Evolutionary conservation across 2,113 vertebrate genomes (phyloP), one percentile per base, ranked within the genome.

Genomic region (Saiga tatarica): DNA sequence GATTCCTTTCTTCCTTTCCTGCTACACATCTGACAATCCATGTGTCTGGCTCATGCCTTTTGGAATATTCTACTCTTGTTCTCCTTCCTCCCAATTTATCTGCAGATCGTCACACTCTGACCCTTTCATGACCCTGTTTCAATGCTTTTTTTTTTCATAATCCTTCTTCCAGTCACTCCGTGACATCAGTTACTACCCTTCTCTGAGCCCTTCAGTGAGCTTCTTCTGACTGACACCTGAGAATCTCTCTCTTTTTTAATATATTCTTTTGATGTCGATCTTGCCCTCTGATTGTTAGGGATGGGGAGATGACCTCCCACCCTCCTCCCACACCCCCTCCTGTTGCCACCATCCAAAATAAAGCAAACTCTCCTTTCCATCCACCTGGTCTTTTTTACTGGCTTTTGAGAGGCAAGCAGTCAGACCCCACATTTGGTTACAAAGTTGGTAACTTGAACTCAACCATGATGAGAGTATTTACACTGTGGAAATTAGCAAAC

Each of bases 1-100:
- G 64, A 62, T 15, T 47, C 23, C 17, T 88, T 86, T 52, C n/a
- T 81, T 28, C 6, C 15, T 64, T 71, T 62, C 28, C 45, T 15
- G 8, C 4, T 9, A 11, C 36, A 2, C 7, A 5, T 4, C 12
- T 45, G 8, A 42, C 1, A 39, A 23, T 11, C 17, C 17, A 76
- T 0, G 2, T 76, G 23, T 76, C 11, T 25, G 15, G 13, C 11
- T 21, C 13, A 16, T 25, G n/a, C 30, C 36, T 47, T 87, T 36
- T 50, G 4, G 45, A 25, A 59, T 67, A 14, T 64, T 79, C 30
- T 74, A 25, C 67, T 84, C 39, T 2, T 3, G 1, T 26, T 42
- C 16, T 92, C 15, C 8, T 33, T 4, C n/a, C 11, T 78, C n/a
- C 45, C 92, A 3, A 28, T 14, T 25, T 52, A 57, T 74, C 50